Evolutionary conservation across 2,113 vertebrate species (phyloP), one percentile per base, ranked within the genome.

Genomic region (Spheniscus mendiculus): DNA sequence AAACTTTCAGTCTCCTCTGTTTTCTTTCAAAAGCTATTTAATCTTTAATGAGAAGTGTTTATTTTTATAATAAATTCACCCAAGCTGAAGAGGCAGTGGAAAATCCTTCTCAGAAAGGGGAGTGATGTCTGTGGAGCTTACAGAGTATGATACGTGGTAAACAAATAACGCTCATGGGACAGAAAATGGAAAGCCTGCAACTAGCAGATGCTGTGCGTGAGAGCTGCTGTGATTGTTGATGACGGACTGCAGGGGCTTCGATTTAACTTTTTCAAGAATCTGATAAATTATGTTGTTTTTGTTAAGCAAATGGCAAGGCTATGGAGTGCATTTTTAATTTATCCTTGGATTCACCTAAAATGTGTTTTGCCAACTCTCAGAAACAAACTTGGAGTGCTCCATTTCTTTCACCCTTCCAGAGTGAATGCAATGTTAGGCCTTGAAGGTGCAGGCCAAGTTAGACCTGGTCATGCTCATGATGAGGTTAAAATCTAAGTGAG

Each of bases 31-130:
- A 80, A 88, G 49, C 53, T 32, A 53, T 86, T 95, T 73, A 66
- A 72, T 93, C 79, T 92, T 96, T 92, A 80, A 96, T 93, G 71
- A 86, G 88, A 83, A 83, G 50, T 40, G 66, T 65, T 95, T 74
- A 63, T 82, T 88, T 95, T 88, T 80, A 45, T 89, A 78, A 92
- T 89, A 80, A 90, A 92, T 83, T 49, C 53, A 77, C 30, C 85
- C 62, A 42, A 8, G 83, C 62, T 80, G 66, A 65, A 83, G 88
- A 95, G 83, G 90, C 88, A 83, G 49, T 2, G 6, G 76, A 25
- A 52, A 70, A 76, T 94, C 73, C 81, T 34, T 86, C 76, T 91
- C 45, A 7, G 42, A n/a, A 44, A 52, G 56, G 85, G 78, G 62
- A 12, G 38, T 50, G 82, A 18, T 87, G 94, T 58, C 73, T 53